Conservation (phyloP, 2,888 invertebrate genomes). For the Leptura quadrifasciata region DNA sequence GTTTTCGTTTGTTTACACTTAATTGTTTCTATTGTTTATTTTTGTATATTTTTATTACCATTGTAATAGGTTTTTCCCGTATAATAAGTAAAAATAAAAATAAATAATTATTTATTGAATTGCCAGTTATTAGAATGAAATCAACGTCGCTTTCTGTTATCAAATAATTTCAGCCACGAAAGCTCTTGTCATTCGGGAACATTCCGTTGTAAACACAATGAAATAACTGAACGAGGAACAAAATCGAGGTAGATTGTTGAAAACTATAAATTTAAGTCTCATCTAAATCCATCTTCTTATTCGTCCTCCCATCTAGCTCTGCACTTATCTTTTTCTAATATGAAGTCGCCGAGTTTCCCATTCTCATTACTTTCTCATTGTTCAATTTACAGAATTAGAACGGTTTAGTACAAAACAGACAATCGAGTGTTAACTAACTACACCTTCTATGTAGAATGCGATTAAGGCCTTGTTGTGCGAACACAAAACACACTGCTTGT, state of each 20-base stretch:
- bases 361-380: conserved; percentile 11
- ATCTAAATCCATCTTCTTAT: neutral
- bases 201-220: neutral
- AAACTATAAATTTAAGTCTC: neutral
- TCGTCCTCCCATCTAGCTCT: neutral
- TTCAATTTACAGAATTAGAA: conserved; percentile 12
- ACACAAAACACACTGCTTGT: neutral
- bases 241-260: neutral
- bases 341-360: neutral
- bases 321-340: conserved; percentile 11
- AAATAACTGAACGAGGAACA: neutral
- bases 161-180: too few relatives aligned
- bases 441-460: neutral
- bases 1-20: too few relatives aligned
- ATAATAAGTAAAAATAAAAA: too few relatives aligned
- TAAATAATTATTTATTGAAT: too few relatives aligned
- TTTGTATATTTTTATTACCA: too few relatives aligned
- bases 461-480: conserved; percentile 5
- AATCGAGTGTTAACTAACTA: conserved; percentile 29
- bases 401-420: conserved; percentile 8
- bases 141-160: too few relatives aligned
- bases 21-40: too few relatives aligned
- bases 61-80: too few relatives aligned
- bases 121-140: too few relatives aligned
- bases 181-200: neutral